Percentiles rank a stretch among this genome's conserved stretches.
These are phyloP conservation scores for Didymodactylos carnosus DNA, from an alignment of 2,888 invertebrate genomes.

Conservation along the genomic window DNA sequence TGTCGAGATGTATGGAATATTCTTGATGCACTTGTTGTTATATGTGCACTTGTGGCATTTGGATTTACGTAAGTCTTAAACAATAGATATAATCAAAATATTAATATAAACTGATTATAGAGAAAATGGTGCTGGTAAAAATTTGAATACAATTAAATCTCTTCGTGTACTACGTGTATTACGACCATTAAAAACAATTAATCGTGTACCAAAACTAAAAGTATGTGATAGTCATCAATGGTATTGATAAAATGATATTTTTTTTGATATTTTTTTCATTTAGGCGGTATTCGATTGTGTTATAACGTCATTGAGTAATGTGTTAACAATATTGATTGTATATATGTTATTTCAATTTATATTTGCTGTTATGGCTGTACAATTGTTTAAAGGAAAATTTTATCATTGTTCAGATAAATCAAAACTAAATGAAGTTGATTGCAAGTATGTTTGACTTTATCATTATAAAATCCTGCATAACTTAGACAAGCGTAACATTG, in stretches of 20 bases:
- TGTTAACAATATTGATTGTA: constrained; percentile 99
- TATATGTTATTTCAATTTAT: constrained; percentile 95
- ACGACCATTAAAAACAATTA: constrained; percentile 98
- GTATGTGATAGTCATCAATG: too few species aligned
- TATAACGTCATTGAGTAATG: constrained; percentile 98
- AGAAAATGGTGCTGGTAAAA: constrained; percentile 38
- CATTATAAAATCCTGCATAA: too few species aligned
- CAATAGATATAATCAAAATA: too few species aligned
- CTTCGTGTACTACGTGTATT: constrained; percentile 91
- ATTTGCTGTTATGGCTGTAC: constrained; percentile 99
- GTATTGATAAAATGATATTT: too few species aligned
- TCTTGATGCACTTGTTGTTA: constrained; percentile 94
- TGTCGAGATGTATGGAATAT: constrained; percentile 96
- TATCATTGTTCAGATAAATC: constrained; percentile 94
- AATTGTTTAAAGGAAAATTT: constrained; percentile 98
- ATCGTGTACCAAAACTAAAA: constrained; percentile 91
- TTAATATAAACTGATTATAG: too few species aligned
- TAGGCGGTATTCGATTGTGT: constrained; percentile 99
- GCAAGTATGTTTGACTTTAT: constrained; percentile 73
- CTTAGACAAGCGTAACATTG: too few species aligned
- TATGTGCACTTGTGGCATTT: constrained; percentile 91
- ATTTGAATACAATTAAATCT: constrained; percentile 97
- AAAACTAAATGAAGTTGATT: constrained; percentile 75
- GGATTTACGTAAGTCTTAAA: constrained; percentile 48
- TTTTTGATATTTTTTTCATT: too few species aligned